Base-by-base conservation (phyloP, 2,888 invertebrate genomes). In the Trachelus iudaicus region DNA sequence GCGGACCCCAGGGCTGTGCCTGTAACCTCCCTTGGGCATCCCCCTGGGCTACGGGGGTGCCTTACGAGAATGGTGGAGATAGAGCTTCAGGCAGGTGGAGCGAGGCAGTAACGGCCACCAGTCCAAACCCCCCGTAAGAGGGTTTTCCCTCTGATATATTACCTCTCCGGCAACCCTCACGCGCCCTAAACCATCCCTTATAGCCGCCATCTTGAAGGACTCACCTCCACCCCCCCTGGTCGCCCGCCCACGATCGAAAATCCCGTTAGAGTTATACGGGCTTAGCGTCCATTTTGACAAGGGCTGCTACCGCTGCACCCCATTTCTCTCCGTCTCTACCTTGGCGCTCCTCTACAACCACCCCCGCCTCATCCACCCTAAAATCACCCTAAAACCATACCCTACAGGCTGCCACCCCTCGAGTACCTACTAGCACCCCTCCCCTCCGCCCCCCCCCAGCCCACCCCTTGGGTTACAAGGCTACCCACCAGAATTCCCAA, bases 211-310 rank as follows among this genome's bases (percentile, higher is more conserved):
- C 89, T 91, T 91, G 90, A 89, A 88, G 90, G 89, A 90, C 89
- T 90, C 86, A 87, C 87, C 84, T 80, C 86, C 85, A 81, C 82
- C 84, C 80, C 79, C 78, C 71, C 76, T 69, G 77, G 75, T 78
- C 86, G 83, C 87, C 90, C 90, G 89, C 90, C 90, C 89, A 90
- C 90, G 89, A 90, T 91, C 90, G 90, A 89, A 90, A 91, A 91
- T 91, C 91, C 91, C 88, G 90, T 91, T 91, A 91, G 91, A 90
- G 89, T 90, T 90, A 90, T 90, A 89, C 88, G 88, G 89, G 90
- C 88, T 90, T 90, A 90, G 90, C 89, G 90, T 91, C 91, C 91
- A 91, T 91, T 91, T 91, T 91, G 91, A 90, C 89, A 89, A 88
- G 89, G 89, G 88, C 85, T 85, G 83, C 83, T 73, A 71, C 69